Conservation (phyloP, 2,888 invertebrate genomes). For the Teleiodes luculella region DNA sequence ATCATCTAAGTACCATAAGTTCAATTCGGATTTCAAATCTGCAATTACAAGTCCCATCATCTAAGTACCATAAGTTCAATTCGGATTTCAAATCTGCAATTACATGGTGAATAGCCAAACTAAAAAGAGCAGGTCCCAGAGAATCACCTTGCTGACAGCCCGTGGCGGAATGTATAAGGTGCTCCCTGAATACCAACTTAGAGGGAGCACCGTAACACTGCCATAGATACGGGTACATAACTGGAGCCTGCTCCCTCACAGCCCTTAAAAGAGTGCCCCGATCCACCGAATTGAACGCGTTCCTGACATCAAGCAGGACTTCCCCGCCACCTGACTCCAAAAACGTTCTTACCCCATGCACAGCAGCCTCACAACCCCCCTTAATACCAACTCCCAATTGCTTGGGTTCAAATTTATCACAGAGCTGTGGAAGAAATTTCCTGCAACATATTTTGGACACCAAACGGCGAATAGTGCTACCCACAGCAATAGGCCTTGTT, state of each 20-base stretch:
- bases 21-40: neutral
- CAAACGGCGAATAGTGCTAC: too few species aligned
- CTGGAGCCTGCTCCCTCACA: neutral
- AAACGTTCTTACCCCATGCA: neutral
- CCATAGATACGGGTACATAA: neutral
- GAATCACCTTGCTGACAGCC: constrained; percentile 2
- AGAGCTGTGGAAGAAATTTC: too few species aligned
- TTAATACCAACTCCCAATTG: neutral
- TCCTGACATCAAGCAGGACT: neutral
- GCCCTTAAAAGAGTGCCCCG: neutral
- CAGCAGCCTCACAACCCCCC: constrained; percentile 4
- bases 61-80: neutral
- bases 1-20: neutral
- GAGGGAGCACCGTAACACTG: neutral
- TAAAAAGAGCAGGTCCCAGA: neutral
- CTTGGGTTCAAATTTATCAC: neutral
- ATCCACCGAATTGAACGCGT: neutral
- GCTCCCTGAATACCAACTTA: constrained; percentile 2
- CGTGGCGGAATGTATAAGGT: neutral
- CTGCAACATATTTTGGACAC: too few species aligned
- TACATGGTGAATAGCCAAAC: neutral
- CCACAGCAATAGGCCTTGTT: too few species aligned
- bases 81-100: neutral
- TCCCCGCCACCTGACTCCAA: neutral
- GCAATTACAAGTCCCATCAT: neutral